phyloP scores from a whole-genome alignment of 2,888 invertebrate genomes.

The Pediacus dermestoides region DNA sequence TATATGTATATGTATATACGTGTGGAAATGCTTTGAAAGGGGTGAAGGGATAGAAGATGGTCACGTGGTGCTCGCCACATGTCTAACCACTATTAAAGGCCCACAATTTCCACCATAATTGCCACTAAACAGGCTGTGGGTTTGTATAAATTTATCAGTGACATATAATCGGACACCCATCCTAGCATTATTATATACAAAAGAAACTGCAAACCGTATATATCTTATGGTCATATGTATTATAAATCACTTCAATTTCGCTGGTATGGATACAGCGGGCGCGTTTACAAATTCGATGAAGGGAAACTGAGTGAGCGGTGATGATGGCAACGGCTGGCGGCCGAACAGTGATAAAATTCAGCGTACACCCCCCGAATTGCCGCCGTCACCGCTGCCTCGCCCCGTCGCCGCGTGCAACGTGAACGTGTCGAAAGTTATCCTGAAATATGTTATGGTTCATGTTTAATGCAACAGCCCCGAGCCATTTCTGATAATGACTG shows the following conservation, averaged over 20 bases:
- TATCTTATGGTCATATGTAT: too few relatives aligned
- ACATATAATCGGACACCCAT: too few relatives aligned
- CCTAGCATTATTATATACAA: too few relatives aligned
- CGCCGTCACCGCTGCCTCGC: too few relatives aligned
- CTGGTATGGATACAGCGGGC: slow-evolving; percentile 14
- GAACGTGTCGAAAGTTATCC: slow-evolving; percentile 42
- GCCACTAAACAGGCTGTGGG: too few relatives aligned
- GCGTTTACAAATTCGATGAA: slow-evolving; percentile 31
- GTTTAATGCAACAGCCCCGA: slow-evolving; percentile 44
- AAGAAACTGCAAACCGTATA: too few relatives aligned
- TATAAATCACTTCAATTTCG: slow-evolving; percentile 35
- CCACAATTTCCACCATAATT: slow-evolving; percentile 10
- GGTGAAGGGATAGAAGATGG: too few relatives aligned
- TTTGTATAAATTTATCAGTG: too few relatives aligned
- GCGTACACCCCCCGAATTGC: too few relatives aligned
- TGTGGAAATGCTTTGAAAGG: background rate
- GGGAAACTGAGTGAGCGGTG: background rate
- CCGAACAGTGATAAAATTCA: slow-evolving; percentile 38
- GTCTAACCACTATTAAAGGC: background rate
- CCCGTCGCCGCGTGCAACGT: too few relatives aligned
- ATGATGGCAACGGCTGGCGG: slow-evolving; percentile 19
- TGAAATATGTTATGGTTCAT: slow-evolving; percentile 45
- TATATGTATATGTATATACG: background rate
- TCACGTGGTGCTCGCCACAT: background rate
- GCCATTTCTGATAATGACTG: slow-evolving; percentile 44